Conservation (phyloP, 2,797 vertebrate genomes). For the Avahi laniger region DNA sequence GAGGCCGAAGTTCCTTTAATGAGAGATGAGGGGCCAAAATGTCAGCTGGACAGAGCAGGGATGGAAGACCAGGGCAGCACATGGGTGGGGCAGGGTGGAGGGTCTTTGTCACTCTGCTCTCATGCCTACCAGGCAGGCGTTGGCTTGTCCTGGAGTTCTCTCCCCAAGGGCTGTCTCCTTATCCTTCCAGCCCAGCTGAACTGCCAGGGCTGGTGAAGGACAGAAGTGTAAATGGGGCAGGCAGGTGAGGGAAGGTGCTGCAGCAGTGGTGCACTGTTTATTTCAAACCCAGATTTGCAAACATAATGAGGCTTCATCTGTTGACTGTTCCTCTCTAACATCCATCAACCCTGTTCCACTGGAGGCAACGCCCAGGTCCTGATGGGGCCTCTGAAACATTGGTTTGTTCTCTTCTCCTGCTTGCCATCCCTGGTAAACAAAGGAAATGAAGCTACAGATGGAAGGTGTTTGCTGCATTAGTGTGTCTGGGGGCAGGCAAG, state of each 20-base stretch:
- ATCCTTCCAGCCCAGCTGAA: background rate
- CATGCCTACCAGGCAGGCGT: background rate
- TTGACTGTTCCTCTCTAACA: constrained; percentile 60
- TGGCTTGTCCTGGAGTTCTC: background rate
- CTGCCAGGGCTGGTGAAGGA: background rate
- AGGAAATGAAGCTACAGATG: constrained; percentile 66
- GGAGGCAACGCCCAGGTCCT: constrained; percentile 62
- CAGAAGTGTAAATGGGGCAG: background rate
- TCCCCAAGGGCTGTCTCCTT: background rate
- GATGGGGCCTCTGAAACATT: constrained; percentile 64
- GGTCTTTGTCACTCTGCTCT: background rate
- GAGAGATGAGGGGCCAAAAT: background rate
- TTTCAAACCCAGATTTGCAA: constrained; percentile 75
- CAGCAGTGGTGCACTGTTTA: constrained; percentile 41
- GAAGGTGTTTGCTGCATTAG: constrained; percentile 20
- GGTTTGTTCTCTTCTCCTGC: constrained; percentile 67
- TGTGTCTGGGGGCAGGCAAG: constrained; percentile 41
- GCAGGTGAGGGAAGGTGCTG: background rate
- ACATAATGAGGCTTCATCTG: constrained; percentile 77
- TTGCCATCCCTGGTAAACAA: constrained; percentile 50
- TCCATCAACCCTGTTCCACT: constrained; percentile 70
- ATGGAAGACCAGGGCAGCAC: background rate
- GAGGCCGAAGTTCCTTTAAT: background rate
- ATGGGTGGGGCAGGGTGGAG: background rate
- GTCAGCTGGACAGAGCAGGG: background rate